Percentiles rank a stretch among this genome's conserved stretches.
Evolutionary conservation across 2,888 invertebrate genomes (phyloP).

Genomic region (Noctua pronuba): DNA sequence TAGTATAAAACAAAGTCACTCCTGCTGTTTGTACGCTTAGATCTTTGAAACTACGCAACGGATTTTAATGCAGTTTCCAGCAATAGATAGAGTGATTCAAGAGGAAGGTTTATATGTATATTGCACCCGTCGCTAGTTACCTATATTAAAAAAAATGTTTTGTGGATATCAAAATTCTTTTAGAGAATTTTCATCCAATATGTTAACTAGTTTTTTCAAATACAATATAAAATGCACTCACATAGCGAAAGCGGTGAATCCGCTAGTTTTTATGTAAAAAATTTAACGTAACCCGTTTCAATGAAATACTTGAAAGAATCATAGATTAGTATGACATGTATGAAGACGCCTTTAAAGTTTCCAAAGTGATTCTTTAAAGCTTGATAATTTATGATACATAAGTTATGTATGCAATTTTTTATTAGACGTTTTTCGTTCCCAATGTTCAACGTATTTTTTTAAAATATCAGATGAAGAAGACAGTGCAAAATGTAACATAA

Average conservation of each 20-base stretch:
- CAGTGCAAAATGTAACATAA: too few species aligned
- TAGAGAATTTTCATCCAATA: neutral
- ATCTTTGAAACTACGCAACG: too few species aligned
- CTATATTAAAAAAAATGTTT: neutral
- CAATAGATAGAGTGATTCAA: too few species aligned
- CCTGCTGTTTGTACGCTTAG: too few species aligned
- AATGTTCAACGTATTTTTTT: constrained; percentile 3
- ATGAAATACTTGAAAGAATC: constrained; percentile 49
- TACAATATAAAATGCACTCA: constrained; percentile 46
- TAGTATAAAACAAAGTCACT: too few species aligned
- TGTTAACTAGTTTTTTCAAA: neutral
- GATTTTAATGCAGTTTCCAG: too few species aligned
- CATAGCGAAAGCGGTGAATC: constrained; percentile 24
- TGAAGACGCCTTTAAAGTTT: constrained; percentile 34
- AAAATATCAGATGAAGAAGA: neutral
- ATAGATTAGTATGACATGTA: constrained; percentile 38
- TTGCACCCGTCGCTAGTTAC: neutral
- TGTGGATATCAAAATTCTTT: neutral
- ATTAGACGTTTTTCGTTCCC: constrained; percentile 40
- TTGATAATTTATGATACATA: constrained; percentile 46
- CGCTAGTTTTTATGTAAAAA: constrained; percentile 58
- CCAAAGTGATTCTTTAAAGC: constrained; percentile 32
- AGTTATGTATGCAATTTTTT: constrained; percentile 39
- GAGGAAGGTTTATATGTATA: too few species aligned
- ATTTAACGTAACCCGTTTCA: constrained; percentile 27